Conservation (phyloP, 2,888 invertebrate genomes). For the Machimus atricapillus region DNA sequence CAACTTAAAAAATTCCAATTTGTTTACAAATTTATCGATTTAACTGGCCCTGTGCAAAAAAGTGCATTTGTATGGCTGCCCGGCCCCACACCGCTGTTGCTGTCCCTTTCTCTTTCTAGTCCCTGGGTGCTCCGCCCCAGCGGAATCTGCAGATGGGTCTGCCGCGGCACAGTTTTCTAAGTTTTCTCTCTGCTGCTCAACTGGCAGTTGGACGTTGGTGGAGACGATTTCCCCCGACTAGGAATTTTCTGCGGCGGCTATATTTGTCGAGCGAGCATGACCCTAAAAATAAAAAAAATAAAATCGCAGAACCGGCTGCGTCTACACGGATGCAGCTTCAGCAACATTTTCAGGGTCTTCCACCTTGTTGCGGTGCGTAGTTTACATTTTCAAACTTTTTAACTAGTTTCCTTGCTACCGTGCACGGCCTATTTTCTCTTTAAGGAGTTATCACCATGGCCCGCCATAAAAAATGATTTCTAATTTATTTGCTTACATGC, state of each 20-base stretch:
- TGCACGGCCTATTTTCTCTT: background rate
- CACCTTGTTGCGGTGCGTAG: background rate
- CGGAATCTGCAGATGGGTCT: background rate
- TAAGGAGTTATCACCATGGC: background rate
- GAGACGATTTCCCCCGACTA: background rate
- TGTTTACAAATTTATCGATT: constrained; percentile 28
- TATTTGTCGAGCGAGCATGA: background rate
- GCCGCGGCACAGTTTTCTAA: background rate
- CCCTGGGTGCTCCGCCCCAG: background rate
- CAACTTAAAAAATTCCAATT: background rate
- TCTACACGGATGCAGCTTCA: background rate
- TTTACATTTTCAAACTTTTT: background rate
- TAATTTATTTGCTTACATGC: background rate
- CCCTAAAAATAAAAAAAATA: background rate
- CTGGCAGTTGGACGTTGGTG: background rate
- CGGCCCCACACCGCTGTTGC: background rate
- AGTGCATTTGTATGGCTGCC: constrained; percentile 24
- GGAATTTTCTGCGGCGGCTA: background rate
- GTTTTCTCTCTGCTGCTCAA: background rate
- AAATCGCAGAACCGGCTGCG: background rate
- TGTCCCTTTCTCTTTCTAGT: background rate
- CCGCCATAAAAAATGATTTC: background rate
- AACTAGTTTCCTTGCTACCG: background rate
- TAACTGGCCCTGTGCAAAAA: background rate
- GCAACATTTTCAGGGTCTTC: background rate